These are phyloP conservation scores for Ciconia stormi DNA, from an alignment of 2,113 vertebrate genomes.

Conservation along the genomic window DNA sequence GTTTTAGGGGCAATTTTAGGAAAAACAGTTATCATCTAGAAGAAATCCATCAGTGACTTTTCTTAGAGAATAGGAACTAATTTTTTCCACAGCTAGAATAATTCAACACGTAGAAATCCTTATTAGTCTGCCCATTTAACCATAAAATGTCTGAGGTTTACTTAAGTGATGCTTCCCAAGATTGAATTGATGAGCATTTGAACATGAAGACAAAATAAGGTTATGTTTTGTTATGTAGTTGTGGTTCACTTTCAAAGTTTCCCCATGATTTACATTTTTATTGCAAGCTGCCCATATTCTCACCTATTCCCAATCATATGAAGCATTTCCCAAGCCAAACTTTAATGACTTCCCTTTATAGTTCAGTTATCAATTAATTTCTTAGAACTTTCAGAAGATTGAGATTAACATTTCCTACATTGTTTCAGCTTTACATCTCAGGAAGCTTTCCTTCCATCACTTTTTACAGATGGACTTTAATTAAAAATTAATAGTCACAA, in stretches of 20 bases:
- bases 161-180: background rate
- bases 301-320: background rate
- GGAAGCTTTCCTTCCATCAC: background rate
- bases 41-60: background rate
- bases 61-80: background rate
- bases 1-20: background rate
- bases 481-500: background rate
- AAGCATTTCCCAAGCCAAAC: background rate
- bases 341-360: background rate
- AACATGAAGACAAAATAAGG: background rate
- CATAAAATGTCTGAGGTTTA: background rate
- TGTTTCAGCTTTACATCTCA: background rate
- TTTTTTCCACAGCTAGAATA: background rate
- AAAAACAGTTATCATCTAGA: background rate
- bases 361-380: background rate
- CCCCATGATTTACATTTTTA: background rate
- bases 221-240: background rate
- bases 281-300: background rate
- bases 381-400: background rate
- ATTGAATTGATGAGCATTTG: background rate
- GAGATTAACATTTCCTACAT: background rate
- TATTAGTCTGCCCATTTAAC: background rate
- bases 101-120: background rate
- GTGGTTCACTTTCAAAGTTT: background rate
- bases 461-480: background rate